Evolutionary conservation across 35 echinoderm and acorn worm species (phyloP).

Genomic region (Hemicentrotus pulcherrimus): DNA sequence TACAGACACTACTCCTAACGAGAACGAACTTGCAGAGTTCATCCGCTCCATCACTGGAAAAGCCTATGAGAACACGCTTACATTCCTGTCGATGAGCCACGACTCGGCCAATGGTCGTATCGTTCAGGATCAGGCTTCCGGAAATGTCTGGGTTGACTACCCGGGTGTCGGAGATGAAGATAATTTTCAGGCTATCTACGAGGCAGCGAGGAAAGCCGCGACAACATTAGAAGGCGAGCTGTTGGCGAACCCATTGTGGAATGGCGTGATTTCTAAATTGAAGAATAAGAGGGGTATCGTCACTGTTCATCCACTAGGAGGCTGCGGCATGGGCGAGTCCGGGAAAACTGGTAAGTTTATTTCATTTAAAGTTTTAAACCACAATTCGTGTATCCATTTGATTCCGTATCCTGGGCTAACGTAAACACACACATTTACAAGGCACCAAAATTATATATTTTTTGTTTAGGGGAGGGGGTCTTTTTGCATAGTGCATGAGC

Average conservation of each 20-base stretch:
- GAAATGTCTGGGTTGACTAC: slow-evolving; percentile 63
- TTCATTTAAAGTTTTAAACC: too few species aligned
- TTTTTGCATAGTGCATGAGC: too few species aligned
- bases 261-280: slow-evolving; percentile 9
- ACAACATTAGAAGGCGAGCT: slow-evolving; percentile 31
- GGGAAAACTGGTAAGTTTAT: slow-evolving; percentile 31
- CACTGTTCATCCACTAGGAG: slow-evolving; percentile 53
- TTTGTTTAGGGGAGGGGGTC: too few species aligned
- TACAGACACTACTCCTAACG: slow-evolving; percentile 58
- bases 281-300: background rate
- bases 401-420: too few species aligned
- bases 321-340: slow-evolving; percentile 41
- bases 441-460: too few species aligned
- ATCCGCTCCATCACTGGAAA: slow-evolving; percentile 55
- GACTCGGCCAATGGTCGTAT: slow-evolving; percentile 57
- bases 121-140: slow-evolving; percentile 50
- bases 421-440: too few species aligned
- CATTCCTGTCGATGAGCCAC: slow-evolving; percentile 78
- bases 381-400: too few species aligned
- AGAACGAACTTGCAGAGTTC: slow-evolving; percentile 63
- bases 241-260: slow-evolving; percentile 40
- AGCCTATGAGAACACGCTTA: slow-evolving; percentile 60
- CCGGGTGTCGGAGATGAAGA: slow-evolving; percentile 54
- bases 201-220: slow-evolving; percentile 28
- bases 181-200: slow-evolving; percentile 62